Evolutionary conservation across 2,888 invertebrate species (phyloP).

Genomic region (Microlaimidae sp.): DNA sequence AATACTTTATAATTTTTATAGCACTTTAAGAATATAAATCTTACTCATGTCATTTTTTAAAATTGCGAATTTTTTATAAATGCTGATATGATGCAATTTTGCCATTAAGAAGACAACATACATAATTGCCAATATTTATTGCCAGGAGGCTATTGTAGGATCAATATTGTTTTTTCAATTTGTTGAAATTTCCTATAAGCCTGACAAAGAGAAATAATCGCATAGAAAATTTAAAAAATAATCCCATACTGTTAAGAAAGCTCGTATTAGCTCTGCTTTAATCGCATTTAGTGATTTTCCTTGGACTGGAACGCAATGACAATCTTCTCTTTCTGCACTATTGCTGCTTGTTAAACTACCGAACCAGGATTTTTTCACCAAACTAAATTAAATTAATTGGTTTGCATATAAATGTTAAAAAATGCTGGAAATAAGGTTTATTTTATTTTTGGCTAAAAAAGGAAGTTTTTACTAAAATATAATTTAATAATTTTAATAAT

Average conservation of each 20-base stretch:
- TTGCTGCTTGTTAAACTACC: conserved; percentile 76
- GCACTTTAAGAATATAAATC: no score
- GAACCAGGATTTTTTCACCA: conserved; percentile 97
- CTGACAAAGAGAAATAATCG: background rate
- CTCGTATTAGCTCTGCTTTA: conserved; percentile 93
- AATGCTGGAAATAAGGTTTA: no score
- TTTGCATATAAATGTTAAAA: no score
- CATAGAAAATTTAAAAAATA: background rate
- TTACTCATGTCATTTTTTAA: no score
- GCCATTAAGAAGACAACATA: conserved; percentile 9
- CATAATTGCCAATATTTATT: background rate
- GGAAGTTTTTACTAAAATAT: conserved; percentile 12
- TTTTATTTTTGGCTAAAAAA: no score
- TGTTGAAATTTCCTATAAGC: background rate
- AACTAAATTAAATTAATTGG: no score
- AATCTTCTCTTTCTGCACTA: conserved; percentile 70
- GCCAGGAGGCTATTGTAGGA: background rate
- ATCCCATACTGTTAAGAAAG: conserved; percentile 77
- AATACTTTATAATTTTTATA: no score
- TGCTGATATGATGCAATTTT: no score
- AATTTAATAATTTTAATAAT: conserved; percentile 5
- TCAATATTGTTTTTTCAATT: conserved; percentile 5
- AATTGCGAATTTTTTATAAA: no score
- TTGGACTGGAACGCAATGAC: conserved; percentile 84
- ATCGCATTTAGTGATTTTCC: conserved; percentile 89